These are phyloP conservation scores for Stictonetta naevosa DNA, from an alignment of 2,113 vertebrate species.

Conservation along the genomic window DNA sequence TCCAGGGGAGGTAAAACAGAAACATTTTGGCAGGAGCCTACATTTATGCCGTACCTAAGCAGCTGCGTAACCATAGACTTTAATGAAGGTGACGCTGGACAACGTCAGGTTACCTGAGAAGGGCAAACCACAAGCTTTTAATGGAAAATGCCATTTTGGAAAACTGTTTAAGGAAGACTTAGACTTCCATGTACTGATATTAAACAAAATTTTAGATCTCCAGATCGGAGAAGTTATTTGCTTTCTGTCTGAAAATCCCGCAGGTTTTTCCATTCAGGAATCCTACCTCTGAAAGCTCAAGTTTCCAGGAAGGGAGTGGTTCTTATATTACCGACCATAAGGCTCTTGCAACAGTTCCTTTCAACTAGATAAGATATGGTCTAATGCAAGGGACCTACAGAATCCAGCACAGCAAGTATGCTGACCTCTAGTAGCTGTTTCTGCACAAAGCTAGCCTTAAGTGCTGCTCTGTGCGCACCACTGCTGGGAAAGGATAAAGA, in stretches of 20 bases:
- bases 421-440: not conserved
- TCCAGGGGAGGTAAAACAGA: not conserved
- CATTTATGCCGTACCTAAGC: not conserved
- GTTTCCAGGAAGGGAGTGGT: not conserved
- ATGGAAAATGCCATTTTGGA: not conserved
- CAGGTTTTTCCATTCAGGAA: not conserved
- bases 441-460: not conserved
- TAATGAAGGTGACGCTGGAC: not conserved
- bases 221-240: not conserved
- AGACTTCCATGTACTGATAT: not conserved
- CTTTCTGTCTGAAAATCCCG: not conserved
- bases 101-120: not conserved
- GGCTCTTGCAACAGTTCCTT: not conserved
- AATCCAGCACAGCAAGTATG: not conserved
- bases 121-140: not conserved
- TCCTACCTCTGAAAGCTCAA: not conserved
- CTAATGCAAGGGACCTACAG: not conserved
- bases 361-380: constrained; percentile 10
- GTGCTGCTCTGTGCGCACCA: not conserved
- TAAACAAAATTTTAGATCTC: not conserved
- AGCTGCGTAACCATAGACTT: not conserved
- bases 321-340: not conserved
- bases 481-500: not conserved
- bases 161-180: not conserved
- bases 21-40: not conserved